phyloP scores from a whole-genome alignment of 1,140 invertebrate species.

The Ridgeia piscesae region DNA sequence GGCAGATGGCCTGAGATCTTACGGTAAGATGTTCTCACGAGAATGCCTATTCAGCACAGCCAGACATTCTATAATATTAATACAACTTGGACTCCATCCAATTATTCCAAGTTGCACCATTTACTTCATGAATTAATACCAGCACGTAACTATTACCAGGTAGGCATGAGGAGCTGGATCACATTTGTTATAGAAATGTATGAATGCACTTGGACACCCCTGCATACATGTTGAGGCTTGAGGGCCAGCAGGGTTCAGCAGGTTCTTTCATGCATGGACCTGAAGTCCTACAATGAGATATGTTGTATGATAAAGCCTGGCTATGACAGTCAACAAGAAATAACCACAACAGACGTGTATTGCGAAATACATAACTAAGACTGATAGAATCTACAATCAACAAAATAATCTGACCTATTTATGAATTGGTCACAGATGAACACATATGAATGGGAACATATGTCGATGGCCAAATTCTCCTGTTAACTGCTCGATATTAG shows the following conservation, averaged over 20 bases:
- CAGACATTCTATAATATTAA: too few species aligned
- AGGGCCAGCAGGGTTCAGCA: too few species aligned
- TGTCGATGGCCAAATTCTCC: too few species aligned
- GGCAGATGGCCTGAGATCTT: not conserved
- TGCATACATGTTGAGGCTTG: not conserved
- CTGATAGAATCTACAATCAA: not conserved
- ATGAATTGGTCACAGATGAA: too few species aligned
- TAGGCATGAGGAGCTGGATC: not conserved
- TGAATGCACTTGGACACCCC: not conserved
- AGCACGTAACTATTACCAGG: not conserved
- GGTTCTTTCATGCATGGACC: not conserved
- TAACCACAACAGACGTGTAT: not conserved
- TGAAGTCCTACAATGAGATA: not conserved
- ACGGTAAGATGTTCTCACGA: not conserved
- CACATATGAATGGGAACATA: too few species aligned
- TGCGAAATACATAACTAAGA: not conserved
- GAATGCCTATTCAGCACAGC: not conserved
- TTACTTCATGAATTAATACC: not conserved
- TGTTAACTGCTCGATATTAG: too few species aligned
- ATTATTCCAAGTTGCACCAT: not conserved
- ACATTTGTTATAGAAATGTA: not conserved
- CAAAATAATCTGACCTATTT: not conserved
- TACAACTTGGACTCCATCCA: too few species aligned
- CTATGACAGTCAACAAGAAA: not conserved
- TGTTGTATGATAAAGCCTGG: not conserved